Evolutionary conservation across 1,140 invertebrate species (phyloP).

Genomic region (Drosophila bocki): DNA sequence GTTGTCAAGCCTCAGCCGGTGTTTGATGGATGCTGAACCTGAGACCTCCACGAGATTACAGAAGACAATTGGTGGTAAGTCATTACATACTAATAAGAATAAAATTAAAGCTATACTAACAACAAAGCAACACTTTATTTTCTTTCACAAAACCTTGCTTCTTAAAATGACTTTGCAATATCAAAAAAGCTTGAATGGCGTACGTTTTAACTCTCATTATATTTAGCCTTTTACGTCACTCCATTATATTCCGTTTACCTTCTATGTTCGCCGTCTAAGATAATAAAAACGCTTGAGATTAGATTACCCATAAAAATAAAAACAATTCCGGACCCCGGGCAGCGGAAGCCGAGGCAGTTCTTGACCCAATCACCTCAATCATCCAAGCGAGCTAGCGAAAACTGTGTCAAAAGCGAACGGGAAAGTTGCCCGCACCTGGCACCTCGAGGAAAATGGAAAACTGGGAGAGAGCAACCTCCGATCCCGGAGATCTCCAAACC

Average conservation of each 20-base stretch:
- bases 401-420: constrained; percentile 45
- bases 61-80: constrained; percentile 7
- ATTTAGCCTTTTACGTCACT: constrained; percentile 35
- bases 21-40: constrained; percentile 43
- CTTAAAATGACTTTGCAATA: background rate
- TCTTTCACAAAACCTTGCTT: background rate
- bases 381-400: constrained; percentile 16
- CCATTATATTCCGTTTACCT: constrained; percentile 35
- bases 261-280: constrained; percentile 13
- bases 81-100: background rate
- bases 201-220: background rate
- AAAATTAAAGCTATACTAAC: background rate
- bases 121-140: background rate
- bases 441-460: constrained; percentile 20
- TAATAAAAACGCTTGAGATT: constrained; percentile 29
- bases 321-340: constrained; percentile 23
- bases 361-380: constrained; percentile 61
- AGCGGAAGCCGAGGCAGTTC: constrained; percentile 37
- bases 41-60: constrained; percentile 18
- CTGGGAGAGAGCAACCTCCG: constrained; percentile 12
- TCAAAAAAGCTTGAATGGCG: background rate
- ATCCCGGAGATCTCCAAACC: background rate
- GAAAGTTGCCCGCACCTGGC: constrained; percentile 39
- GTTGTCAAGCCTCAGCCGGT: constrained; percentile 38
- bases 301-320: constrained; percentile 37